phyloP scores from a whole-genome alignment of 1,140 invertebrate genomes.

The Pentalonia nigronervosa region DNA sequence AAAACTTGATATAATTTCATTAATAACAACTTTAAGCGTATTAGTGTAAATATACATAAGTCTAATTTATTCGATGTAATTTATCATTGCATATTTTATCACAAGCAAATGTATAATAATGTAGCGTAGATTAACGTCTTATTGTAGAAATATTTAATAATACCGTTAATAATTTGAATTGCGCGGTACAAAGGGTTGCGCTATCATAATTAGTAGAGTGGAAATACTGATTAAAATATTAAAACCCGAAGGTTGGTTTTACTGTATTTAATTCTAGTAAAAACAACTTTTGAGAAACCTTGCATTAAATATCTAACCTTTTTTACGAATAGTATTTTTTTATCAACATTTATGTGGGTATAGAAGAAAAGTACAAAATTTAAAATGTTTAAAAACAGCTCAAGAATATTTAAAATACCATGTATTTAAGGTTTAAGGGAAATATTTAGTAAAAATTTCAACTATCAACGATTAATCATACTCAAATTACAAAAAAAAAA shows the following conservation, averaged over 20 bases:
- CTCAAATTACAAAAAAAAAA: too few species aligned
- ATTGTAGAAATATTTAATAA: constrained; percentile 10
- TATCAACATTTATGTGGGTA: too few species aligned
- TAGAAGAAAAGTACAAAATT: too few species aligned
- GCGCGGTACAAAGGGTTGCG: not conserved
- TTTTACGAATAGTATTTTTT: not conserved
- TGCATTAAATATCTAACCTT: not conserved
- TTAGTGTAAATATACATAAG: not conserved
- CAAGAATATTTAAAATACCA: too few species aligned
- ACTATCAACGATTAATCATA: not conserved
- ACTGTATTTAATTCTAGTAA: not conserved
- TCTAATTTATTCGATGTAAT: too few species aligned
- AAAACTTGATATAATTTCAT: too few species aligned
- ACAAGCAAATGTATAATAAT: too few species aligned
- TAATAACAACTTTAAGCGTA: too few species aligned
- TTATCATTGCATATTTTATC: too few species aligned
- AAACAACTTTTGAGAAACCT: not conserved
- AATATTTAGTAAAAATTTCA: not conserved
- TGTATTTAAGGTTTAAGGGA: too few species aligned
- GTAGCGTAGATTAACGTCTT: not conserved
- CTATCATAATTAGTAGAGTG: constrained; percentile 21
- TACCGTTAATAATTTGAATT: constrained; percentile 47
- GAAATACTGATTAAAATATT: constrained; percentile 2
- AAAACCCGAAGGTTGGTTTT: constrained; percentile 11
- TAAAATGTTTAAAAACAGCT: not conserved